Percentiles rank a stretch among this genome's conserved stretches.
phyloP scores from a whole-genome alignment of 2,113 vertebrate genomes.

The Triplophysa rosa region DNA sequence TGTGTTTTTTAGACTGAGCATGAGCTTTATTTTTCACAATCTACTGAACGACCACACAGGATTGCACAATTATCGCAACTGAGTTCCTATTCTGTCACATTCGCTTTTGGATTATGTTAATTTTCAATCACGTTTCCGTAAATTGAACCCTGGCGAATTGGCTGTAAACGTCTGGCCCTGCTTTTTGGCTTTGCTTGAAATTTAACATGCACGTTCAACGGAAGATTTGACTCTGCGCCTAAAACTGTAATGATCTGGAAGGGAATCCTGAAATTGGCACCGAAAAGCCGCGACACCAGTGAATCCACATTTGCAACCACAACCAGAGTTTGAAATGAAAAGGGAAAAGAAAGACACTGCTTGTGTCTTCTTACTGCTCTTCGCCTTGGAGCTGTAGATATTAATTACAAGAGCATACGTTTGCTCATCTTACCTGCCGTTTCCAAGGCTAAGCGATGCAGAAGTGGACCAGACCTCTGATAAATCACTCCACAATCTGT shows the following conservation, averaged over 20 bases:
- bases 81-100: background rate
- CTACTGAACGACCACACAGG: background rate
- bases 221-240: conserved; percentile 2
- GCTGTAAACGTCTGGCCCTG: background rate
- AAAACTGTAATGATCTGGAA: conserved; percentile 30
- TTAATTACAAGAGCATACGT: background rate
- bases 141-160: background rate
- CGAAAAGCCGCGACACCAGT: background rate
- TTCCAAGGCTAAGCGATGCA: background rate
- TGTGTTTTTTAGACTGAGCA: too few relatives aligned
- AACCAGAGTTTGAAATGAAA: background rate
- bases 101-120: background rate
- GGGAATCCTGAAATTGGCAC: background rate
- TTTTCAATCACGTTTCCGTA: background rate
- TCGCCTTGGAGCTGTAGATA: background rate
- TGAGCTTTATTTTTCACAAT: too few relatives aligned
- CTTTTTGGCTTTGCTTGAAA: conserved; percentile 2
- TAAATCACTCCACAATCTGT: conserved; percentile 25
- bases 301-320: background rate
- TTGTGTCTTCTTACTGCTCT: background rate
- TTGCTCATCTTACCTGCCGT: conserved; percentile 17
- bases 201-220: background rate
- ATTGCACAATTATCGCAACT: background rate
- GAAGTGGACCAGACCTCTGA: conserved; percentile 22
- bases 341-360: background rate